Evolutionary conservation across 2,888 invertebrate species (phyloP).

Genomic region (Cephus rjabovi): DNA sequence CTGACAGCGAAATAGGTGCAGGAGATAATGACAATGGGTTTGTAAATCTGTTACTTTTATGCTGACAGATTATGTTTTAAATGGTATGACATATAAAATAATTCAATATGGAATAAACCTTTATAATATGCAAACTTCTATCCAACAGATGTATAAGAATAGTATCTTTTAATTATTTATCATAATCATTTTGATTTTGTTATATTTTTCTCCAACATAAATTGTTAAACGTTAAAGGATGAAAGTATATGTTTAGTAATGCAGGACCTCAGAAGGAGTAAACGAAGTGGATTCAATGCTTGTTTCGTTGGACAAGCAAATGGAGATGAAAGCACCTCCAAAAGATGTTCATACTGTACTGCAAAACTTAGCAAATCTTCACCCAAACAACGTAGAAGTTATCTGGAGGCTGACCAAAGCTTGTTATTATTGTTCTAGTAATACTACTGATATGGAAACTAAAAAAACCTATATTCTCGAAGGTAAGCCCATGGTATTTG

Average conservation of each 20-base stretch:
- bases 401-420: constrained; percentile 58
- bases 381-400: constrained; percentile 54
- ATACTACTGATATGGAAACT: constrained; percentile 32
- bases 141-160: neutral
- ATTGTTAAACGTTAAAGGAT: constrained; percentile 42
- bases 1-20: constrained; percentile 52
- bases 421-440: constrained; percentile 48
- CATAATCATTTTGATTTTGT: constrained; percentile 6
- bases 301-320: constrained; percentile 42
- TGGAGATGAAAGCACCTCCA: constrained; percentile 35
- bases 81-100: neutral
- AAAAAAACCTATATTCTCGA: constrained; percentile 44
- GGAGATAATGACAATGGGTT: constrained; percentile 54
- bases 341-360: constrained; percentile 44
- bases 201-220: constrained; percentile 24
- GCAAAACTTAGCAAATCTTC: constrained; percentile 40
- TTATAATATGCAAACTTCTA: neutral
- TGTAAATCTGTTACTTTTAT: constrained; percentile 23
- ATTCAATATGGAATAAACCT: neutral
- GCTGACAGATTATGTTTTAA: constrained; percentile 12
- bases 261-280: constrained; percentile 52
- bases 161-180: neutral
- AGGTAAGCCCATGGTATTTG: constrained; percentile 38
- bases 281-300: constrained; percentile 45
- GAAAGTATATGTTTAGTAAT: constrained; percentile 60